Evolutionary conservation across 2,797 vertebrate species (phyloP), one percentile per base, ranked within the genome.

Genomic region (Chrysocyon brachyurus): DNA sequence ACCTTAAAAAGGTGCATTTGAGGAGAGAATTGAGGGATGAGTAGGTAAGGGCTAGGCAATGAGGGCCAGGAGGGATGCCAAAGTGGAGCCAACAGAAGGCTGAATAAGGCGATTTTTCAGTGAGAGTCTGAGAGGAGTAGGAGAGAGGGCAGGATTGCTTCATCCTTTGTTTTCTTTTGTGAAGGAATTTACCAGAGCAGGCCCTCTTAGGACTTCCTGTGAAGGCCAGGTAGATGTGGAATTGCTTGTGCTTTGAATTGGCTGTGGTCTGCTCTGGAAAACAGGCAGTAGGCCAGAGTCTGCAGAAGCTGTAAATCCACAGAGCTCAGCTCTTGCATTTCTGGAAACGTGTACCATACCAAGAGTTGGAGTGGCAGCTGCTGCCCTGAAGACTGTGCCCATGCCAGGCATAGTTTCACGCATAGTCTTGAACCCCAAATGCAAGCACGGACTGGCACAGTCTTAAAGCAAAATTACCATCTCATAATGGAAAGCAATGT

Each of bases 381-480:
- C 61, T 93, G 36, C 46, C 77, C 84, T 90, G 77, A 90, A 93
- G 72, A 61, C 40, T 84, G 24, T 90, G 28, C 46, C 77, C 31
- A 49, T 61, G 33, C 52, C 87, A 94, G 72, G 49, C 26, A 87
- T 6, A 46, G 40, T 73, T 94, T 66, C 83, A 36, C 16, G 64
- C 52, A 22, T 22, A 72, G 46, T 73, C 57, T 66, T 59, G 36
- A 17, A 28, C 36, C 81, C 46, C 85, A 91, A 64, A 90, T 81
- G 31, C 24, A 95, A 90, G 31, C 78, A 54, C 21, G 70, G 5
- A 36, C 6, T 36, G 57, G 72, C 46, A 93, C 28, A 63, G 46
- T 83, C 92, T 95, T 94, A 87, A 95, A 91, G 52, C 81, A 92
- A 81, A 94, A 94, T 94, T 70, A 86, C 1, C 82, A 33, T 24